Evolutionary conservation across 2,113 vertebrate species (phyloP).

Genomic region (Mandrillus leucophaeus): DNA sequence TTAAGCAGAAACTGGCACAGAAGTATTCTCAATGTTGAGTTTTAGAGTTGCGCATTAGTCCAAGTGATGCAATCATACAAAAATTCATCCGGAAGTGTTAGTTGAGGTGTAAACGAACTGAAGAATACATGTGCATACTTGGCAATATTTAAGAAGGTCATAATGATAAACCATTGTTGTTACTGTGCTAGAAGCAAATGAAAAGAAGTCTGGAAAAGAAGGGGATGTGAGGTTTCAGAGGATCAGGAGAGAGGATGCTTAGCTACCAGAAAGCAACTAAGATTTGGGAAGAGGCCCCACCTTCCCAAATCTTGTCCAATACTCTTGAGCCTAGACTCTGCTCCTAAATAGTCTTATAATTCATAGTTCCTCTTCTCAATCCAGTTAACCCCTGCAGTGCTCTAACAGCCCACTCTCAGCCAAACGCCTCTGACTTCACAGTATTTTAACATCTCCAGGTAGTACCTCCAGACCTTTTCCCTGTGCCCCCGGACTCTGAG

Average conservation of each 20-base stretch:
- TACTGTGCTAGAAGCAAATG: background rate
- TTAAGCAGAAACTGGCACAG: slow-evolving; percentile 24
- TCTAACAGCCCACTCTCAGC: background rate
- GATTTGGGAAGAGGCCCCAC: background rate
- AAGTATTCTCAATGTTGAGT: background rate
- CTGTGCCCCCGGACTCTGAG: background rate
- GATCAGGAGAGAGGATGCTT: background rate
- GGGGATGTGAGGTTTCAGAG: background rate
- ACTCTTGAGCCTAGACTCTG: slow-evolving; percentile 11
- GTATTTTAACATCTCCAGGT: background rate
- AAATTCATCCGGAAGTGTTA: slow-evolving; percentile 14
- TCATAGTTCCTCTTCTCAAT: background rate
- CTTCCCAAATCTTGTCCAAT: slow-evolving; percentile 20
- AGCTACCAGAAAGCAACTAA: background rate
- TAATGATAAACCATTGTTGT: background rate
- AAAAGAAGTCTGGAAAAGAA: slow-evolving; percentile 24
- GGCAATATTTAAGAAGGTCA: background rate
- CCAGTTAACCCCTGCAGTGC: background rate
- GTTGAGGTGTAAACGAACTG: background rate
- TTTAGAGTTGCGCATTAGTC: slow-evolving; percentile 27
- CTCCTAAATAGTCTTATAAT: background rate
- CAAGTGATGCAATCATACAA: background rate
- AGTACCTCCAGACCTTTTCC: background rate
- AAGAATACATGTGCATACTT: background rate
- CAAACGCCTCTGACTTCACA: background rate